These are phyloP conservation scores for Psylliodes chrysocephalus DNA, from an alignment of 2,888 invertebrate species.

Conservation along the genomic window DNA sequence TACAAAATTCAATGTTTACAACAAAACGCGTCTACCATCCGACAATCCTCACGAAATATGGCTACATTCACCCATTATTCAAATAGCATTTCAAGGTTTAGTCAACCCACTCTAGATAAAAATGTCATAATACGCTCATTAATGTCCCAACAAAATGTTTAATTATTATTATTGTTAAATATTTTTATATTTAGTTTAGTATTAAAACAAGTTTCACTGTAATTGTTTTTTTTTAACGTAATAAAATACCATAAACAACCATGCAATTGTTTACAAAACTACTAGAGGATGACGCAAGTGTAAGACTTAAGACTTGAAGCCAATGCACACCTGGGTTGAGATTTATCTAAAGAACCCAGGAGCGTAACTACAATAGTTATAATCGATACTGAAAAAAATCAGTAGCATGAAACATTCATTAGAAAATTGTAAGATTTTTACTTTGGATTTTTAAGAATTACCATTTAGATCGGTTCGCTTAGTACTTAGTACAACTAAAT, in stretches of 20 bases:
- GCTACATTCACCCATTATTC: slow-evolving; percentile 4
- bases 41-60: slow-evolving; percentile 1
- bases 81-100: background rate
- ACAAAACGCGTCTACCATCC: background rate
- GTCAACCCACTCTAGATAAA: slow-evolving; percentile 3
- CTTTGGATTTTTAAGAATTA: too few relatives aligned
- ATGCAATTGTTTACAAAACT: slow-evolving; percentile 15
- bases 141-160: background rate
- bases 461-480: too few relatives aligned
- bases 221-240: background rate
- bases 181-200: slow-evolving; percentile 3
- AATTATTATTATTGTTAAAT: slow-evolving; percentile 12
- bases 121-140: slow-evolving; percentile 8
- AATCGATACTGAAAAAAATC: too few relatives aligned
- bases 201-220: slow-evolving; percentile 2
- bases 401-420: too few relatives aligned
- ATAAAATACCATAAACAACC: slow-evolving; percentile 7
- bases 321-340: slow-evolving; percentile 8
- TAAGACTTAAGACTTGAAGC: slow-evolving; percentile 2
- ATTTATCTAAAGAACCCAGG: slow-evolving; percentile 4
- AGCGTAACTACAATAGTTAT: background rate
- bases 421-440: too few relatives aligned
- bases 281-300: slow-evolving; percentile 10
- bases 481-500: too few relatives aligned
- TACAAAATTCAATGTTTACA: background rate